Evolutionary conservation across 2,888 invertebrate species (phyloP).

Genomic region (Ennomos erosarius): DNA sequence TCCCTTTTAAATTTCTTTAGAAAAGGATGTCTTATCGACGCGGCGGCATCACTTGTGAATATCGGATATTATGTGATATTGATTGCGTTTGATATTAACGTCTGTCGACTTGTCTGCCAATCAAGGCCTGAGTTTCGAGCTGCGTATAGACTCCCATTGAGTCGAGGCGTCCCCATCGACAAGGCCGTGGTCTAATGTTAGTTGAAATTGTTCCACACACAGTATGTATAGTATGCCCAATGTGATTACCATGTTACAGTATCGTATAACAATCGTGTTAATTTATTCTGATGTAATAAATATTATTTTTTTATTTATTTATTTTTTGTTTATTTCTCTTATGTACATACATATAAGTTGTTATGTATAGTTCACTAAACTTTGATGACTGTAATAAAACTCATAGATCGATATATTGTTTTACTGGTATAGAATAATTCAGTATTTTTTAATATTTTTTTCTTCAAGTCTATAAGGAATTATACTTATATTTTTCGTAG

Average conservation of each 20-base stretch:
- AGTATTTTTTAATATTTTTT: too few species aligned
- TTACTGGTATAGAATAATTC: conserved; percentile 4
- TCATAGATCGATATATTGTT: conserved; percentile 41
- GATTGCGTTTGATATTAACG: conserved; percentile 29
- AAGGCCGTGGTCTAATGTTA: conserved; percentile 44
- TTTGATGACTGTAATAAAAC: conserved; percentile 42
- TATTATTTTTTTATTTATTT: conserved; percentile 56
- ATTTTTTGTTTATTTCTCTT: conserved; percentile 42
- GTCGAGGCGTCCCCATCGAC: conserved; percentile 36
- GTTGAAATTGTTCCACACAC: conserved; percentile 49
- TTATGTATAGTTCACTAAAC: conserved; percentile 38
- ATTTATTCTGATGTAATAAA: conserved; percentile 66
- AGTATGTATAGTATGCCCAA: conserved; percentile 50
- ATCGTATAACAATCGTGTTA: conserved; percentile 56
- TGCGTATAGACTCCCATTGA: conserved; percentile 24
- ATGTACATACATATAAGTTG: conserved; percentile 44
- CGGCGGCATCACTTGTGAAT: conserved; percentile 8
- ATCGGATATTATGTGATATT: conserved; percentile 27
- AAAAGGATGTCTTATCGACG: not conserved
- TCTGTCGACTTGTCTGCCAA: conserved; percentile 23
- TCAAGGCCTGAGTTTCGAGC: too few species aligned
- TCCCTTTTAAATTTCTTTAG: conserved; percentile 12
- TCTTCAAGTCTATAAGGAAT: too few species aligned
- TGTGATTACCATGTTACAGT: conserved; percentile 59
- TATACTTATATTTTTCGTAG: too few species aligned